Conservation (phyloP, 2,797 vertebrate species). For the Eulemur albifrons region DNA sequence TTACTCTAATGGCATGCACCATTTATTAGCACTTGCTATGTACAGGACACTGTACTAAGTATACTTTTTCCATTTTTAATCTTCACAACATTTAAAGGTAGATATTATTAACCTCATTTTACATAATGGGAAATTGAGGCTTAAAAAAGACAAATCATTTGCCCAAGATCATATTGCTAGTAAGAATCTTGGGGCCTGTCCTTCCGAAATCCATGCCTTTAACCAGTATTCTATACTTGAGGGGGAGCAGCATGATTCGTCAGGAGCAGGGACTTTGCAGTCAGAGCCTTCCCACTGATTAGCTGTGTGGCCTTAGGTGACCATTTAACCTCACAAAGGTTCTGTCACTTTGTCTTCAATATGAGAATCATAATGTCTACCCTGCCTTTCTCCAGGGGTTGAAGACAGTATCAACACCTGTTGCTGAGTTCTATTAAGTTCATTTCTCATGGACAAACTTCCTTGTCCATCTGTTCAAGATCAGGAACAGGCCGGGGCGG, state of each 20-base stretch:
- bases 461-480: background rate
- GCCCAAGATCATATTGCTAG: background rate
- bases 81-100: background rate
- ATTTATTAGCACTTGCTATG: background rate
- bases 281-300: background rate
- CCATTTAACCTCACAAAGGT: background rate
- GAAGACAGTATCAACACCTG: background rate
- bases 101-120: background rate
- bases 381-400: background rate
- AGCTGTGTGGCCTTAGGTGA: accelerated
- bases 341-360: background rate
- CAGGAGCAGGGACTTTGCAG: background rate
- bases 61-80: background rate
- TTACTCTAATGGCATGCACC: background rate
- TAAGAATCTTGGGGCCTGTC: background rate
- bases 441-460: background rate
- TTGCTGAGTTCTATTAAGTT: background rate
- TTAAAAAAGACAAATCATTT: background rate
- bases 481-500: background rate
- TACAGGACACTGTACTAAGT: background rate
- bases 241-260: background rate
- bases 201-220: background rate
- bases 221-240: background rate
- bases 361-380: background rate
- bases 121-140: background rate